phyloP scores from a whole-genome alignment of 2,888 invertebrate species.

The Cinara cedri region DNA sequence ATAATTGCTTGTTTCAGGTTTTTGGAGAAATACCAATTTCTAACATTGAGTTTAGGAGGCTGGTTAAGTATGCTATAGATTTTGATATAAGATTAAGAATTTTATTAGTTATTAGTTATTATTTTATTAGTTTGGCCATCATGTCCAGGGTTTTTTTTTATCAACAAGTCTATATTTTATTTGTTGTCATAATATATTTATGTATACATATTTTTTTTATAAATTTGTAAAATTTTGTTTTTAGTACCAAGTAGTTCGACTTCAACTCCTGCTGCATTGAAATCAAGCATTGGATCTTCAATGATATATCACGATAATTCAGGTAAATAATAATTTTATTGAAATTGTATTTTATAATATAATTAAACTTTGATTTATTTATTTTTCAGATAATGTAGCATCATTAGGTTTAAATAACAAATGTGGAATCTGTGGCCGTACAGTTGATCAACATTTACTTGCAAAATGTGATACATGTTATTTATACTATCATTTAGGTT shows the following conservation, averaged over 20 bases:
- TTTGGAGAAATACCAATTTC: no score
- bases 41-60: no score
- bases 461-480: slow-evolving; percentile 95
- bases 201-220: not conserved
- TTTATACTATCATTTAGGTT: slow-evolving; percentile 90
- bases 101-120: no score
- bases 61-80: no score
- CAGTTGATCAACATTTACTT: slow-evolving; percentile 89
- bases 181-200: no score
- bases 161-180: no score
- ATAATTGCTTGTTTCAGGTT: no score
- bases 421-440: slow-evolving; percentile 85
- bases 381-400: slow-evolving; percentile 46
- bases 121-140: no score
- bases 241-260: slow-evolving; percentile 63
- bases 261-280: slow-evolving; percentile 81
- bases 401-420: slow-evolving; percentile 69
- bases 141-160: no score
- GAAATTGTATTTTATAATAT: not conserved
- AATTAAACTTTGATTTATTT: slow-evolving; percentile 11
- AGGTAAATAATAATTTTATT: slow-evolving; percentile 34
- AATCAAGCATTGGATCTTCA: slow-evolving; percentile 87
- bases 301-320: slow-evolving; percentile 64
- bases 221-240: not conserved
- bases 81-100: no score